phyloP scores from a whole-genome alignment of 2,888 invertebrate species.

The Rhimphoctona megacephalus region DNA sequence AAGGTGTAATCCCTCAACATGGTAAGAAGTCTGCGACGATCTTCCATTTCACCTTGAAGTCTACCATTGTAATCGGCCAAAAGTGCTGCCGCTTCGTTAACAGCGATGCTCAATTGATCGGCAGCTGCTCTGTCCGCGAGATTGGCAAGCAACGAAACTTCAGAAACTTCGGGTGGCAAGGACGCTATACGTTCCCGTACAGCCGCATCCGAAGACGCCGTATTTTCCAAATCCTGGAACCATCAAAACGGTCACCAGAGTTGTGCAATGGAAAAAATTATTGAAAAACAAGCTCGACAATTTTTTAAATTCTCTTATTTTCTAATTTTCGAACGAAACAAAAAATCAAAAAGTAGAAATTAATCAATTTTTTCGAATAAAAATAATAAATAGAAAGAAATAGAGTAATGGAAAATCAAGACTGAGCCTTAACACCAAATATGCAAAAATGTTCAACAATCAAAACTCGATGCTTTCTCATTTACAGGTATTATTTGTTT shows the following conservation, averaged over 20 bases:
- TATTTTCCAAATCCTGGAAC: constrained; percentile 94
- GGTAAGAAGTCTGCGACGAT: constrained; percentile 92
- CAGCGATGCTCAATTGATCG: constrained; percentile 91
- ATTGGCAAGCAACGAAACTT: constrained; percentile 94
- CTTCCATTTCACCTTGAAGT: constrained; percentile 95
- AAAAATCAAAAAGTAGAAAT: background rate
- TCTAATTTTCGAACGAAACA: background rate
- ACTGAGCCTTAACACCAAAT: background rate
- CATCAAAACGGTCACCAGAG: constrained; percentile 74
- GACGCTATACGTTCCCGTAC: constrained; percentile 97
- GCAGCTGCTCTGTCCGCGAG: constrained; percentile 93
- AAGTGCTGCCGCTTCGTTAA: constrained; percentile 94
- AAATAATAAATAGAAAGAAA: background rate
- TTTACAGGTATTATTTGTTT: background rate
- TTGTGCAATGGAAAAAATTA: constrained; percentile 46
- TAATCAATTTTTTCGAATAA: background rate
- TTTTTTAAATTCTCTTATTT: background rate
- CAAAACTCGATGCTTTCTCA: background rate
- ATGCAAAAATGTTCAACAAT: background rate
- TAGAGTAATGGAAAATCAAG: background rate
- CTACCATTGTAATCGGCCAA: constrained; percentile 96
- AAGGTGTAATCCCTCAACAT: constrained; percentile 96
- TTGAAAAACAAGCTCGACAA: background rate
- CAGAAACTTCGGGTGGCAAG: constrained; percentile 97
- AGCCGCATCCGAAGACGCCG: constrained; percentile 97